Percentiles rank a stretch among this genome's conserved stretches.
phyloP scores from a whole-genome alignment of 2,797 vertebrate genomes.

The Esox lucius region DNA sequence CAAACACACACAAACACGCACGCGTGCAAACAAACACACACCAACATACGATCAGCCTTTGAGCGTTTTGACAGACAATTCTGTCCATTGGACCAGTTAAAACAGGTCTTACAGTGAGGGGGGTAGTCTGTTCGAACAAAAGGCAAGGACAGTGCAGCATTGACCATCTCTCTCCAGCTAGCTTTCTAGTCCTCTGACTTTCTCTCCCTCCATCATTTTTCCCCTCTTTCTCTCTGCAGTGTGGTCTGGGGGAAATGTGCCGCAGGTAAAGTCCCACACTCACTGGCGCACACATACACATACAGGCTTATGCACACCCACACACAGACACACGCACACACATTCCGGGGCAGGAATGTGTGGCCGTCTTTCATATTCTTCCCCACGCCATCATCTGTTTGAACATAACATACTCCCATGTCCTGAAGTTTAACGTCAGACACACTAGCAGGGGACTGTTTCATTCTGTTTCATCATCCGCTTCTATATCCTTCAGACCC shows the following conservation, averaged over 20 bases:
- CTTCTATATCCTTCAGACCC: background rate
- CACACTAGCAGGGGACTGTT: background rate
- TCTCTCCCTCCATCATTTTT: background rate
- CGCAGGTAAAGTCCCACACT: background rate
- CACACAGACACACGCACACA: background rate
- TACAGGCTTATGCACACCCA: background rate
- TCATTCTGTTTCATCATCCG: background rate
- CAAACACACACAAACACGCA: too few relatives aligned
- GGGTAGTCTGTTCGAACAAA: conserved; percentile 17
- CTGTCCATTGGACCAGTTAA: background rate
- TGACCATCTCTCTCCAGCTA: conserved; percentile 2
- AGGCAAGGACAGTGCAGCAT: conserved; percentile 32
- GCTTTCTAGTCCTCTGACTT: background rate
- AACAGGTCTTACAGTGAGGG: background rate
- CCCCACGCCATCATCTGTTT: background rate
- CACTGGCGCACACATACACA: background rate
- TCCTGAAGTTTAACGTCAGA: background rate
- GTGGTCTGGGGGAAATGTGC: background rate
- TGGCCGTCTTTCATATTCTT: background rate
- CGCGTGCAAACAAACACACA: too few relatives aligned
- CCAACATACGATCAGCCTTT: background rate
- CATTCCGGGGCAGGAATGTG: background rate
- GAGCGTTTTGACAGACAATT: conserved; percentile 38
- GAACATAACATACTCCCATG: background rate
- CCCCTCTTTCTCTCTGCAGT: conserved; percentile 8